Evolutionary conservation across 2,888 invertebrate genomes (phyloP).

Genomic region (Drosophila aldrichi): DNA sequence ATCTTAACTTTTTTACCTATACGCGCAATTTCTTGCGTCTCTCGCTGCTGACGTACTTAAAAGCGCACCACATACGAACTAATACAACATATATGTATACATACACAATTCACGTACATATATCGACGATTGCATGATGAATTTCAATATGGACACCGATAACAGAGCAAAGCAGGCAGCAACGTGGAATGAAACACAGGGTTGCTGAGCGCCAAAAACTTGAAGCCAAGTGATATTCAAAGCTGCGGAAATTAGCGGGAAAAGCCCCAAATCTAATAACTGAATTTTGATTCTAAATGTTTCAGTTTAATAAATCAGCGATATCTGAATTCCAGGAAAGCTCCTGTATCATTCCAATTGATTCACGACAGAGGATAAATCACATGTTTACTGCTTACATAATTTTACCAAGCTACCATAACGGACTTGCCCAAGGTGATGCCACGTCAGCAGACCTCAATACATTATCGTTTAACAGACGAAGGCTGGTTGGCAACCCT

Average conservation of each 20-base stretch:
- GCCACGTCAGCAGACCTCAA: not conserved
- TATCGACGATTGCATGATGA: constrained; percentile 41
- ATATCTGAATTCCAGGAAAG: too few relatives aligned
- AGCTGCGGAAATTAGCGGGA: not conserved
- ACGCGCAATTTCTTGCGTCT: constrained; percentile 29
- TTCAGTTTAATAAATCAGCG: too few relatives aligned
- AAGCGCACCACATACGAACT: constrained; percentile 36
- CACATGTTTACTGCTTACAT: not conserved
- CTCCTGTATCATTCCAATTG: too few relatives aligned
- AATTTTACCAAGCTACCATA: not conserved
- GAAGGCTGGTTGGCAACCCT: constrained; percentile 30
- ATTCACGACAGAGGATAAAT: not conserved
- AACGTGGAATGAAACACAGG: constrained; percentile 66
- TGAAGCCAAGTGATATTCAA: constrained; percentile 43
- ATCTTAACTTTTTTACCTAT: constrained; percentile 26
- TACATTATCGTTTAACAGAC: not conserved
- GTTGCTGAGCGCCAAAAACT: constrained; percentile 38
- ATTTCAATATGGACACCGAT: constrained; percentile 64
- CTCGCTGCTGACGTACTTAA: constrained; percentile 37
- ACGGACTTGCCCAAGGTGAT: not conserved
- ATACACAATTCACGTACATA: constrained; percentile 25
- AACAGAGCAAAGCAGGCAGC: constrained; percentile 35
- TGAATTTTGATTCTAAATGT: not conserved
- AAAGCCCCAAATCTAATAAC: not conserved
- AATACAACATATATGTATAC: constrained; percentile 27